Percentiles rank a stretch among this genome's conserved stretches.
Conservation (phyloP, 2,797 vertebrate species). For the Lutjanus argentimaculatus region DNA sequence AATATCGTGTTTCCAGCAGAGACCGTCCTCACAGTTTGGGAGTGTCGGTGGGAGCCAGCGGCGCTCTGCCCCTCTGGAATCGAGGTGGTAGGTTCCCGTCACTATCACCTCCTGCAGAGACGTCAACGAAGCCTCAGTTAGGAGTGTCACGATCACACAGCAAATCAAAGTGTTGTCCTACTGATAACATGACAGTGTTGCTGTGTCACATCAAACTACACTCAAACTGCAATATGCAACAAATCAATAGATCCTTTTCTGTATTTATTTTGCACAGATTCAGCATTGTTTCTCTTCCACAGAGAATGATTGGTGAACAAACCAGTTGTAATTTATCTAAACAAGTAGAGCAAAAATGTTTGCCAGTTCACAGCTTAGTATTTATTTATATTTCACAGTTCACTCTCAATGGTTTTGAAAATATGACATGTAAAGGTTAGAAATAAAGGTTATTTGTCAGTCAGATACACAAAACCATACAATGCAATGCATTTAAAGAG, state of each 20-base stretch:
- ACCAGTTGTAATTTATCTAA: neutral
- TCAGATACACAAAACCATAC: neutral
- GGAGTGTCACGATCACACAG: neutral
- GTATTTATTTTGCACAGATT: neutral
- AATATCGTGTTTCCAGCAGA: slow-evolving; percentile 53
- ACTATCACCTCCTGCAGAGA: slow-evolving; percentile 82
- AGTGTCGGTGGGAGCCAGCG: slow-evolving; percentile 94
- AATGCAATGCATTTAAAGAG: neutral
- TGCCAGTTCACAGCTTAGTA: neutral
- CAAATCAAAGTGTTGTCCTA: neutral
- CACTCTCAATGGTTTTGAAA: neutral
- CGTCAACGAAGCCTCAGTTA: slow-evolving; percentile 30
- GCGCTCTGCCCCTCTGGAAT: slow-evolving; percentile 87
- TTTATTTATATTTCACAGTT: neutral
- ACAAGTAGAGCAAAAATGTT: neutral
- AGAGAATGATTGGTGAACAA: neutral
- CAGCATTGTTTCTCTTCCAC: neutral
- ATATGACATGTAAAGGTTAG: neutral
- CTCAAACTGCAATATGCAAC: neutral
- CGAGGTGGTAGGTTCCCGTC: slow-evolving; percentile 77
- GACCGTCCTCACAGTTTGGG: slow-evolving; percentile 91
- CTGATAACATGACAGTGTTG: neutral
- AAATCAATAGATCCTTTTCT: neutral
- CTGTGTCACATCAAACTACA: neutral
- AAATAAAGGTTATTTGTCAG: neutral